These are phyloP conservation scores for Maconellicoccus hirsutus DNA, from an alignment of 1,140 invertebrate species.

Conservation along the genomic window DNA sequence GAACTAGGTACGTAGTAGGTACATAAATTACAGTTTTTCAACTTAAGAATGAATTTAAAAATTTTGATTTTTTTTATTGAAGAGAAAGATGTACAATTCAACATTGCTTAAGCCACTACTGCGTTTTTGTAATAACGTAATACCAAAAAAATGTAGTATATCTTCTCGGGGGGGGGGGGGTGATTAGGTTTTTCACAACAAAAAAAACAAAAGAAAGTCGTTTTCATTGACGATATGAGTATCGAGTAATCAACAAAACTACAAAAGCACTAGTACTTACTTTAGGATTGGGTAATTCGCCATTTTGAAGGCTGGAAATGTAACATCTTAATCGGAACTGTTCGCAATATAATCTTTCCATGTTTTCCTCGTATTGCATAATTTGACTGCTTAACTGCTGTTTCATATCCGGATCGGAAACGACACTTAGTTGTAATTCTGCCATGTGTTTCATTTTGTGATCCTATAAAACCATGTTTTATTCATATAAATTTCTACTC, in stretches of 20 bases:
- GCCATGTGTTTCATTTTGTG: conserved; percentile 92
- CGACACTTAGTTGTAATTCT: conserved; percentile 87
- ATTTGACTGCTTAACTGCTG: conserved; percentile 87
- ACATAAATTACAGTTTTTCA: too few relatives aligned
- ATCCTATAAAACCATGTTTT: conserved; percentile 19
- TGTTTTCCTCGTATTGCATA: conserved; percentile 89
- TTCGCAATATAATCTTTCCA: conserved; percentile 90
- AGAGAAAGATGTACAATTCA: too few relatives aligned
- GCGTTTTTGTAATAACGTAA: too few relatives aligned
- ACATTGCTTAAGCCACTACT: too few relatives aligned
- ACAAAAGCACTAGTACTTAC: conserved; percentile 42
- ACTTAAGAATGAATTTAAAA: too few relatives aligned
- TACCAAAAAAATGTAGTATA: too few relatives aligned
- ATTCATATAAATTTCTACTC: not conserved
- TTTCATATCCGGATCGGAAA: conserved; percentile 78
- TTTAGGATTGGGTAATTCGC: conserved; percentile 95
- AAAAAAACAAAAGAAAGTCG: too few relatives aligned
- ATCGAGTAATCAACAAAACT: not conserved
- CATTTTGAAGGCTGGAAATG: conserved; percentile 89
- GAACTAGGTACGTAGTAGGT: too few relatives aligned
- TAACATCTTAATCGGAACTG: conserved; percentile 93
- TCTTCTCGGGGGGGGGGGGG: too few relatives aligned
- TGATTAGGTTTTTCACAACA: too few relatives aligned
- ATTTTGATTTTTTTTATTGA: too few relatives aligned
- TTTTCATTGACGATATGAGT: too few relatives aligned